Evolutionary conservation across 2,888 invertebrate genomes (phyloP).

Genomic region (Auanema sp.): DNA sequence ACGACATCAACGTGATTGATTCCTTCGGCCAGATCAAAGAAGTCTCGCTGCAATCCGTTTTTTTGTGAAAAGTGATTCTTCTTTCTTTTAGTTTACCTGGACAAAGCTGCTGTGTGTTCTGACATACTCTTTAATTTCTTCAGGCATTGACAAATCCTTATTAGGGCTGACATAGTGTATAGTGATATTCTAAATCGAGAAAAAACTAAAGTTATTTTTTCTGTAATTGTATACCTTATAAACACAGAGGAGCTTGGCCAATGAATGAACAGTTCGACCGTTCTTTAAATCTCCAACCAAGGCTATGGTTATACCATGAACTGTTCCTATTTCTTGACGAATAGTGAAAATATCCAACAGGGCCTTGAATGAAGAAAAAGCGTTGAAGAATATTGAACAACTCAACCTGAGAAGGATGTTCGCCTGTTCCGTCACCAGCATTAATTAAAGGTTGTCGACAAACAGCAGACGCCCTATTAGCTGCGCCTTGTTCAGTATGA

Average conservation of each 20-base stretch:
- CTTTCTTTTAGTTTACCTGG: too few relatives aligned
- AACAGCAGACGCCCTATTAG: constrained; percentile 67
- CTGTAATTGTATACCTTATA: constrained; percentile 74
- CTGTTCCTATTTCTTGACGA: constrained; percentile 96
- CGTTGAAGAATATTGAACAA: background rate
- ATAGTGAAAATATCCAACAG: constrained; percentile 95
- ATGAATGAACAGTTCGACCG: constrained; percentile 95
- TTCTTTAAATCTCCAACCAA: constrained; percentile 97
- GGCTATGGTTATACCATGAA: constrained; percentile 93
- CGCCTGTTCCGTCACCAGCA: constrained; percentile 95
- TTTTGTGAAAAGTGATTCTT: too few relatives aligned
- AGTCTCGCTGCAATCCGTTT: constrained; percentile 40
- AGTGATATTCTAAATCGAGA: constrained; percentile 69
- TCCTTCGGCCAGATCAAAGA: constrained; percentile 76
- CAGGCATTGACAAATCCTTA: constrained; percentile 84
- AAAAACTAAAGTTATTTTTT: background rate
- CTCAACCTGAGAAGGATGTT: constrained; percentile 84
- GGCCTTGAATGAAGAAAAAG: constrained; percentile 69
- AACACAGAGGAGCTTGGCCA: constrained; percentile 86
- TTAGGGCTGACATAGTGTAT: constrained; percentile 85
- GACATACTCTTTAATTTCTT: constrained; percentile 80
- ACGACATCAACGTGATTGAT: constrained; percentile 91
- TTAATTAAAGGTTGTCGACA: constrained; percentile 75
- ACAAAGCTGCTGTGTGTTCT: constrained; percentile 75
- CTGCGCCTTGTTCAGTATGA: constrained; percentile 89